A percentile compares a stretch with the other conserved stretches of the same genome.
These are phyloP conservation scores for Tragelaphus imberbis DNA, from an alignment of 2,113 vertebrate genomes.

Conservation along the genomic window DNA sequence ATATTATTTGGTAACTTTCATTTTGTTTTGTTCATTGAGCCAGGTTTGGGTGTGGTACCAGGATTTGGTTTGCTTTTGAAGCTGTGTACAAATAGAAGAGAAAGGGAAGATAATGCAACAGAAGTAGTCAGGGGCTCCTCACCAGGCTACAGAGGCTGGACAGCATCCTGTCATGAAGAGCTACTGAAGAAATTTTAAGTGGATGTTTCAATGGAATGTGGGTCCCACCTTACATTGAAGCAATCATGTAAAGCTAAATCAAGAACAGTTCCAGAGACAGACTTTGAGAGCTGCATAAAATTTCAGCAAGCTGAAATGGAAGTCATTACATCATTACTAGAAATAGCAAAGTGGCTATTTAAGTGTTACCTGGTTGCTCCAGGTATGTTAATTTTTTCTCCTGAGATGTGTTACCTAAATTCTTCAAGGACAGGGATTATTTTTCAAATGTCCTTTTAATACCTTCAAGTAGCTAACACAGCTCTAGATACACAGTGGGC, in stretches of 20 bases:
- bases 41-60: not conserved
- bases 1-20: not conserved
- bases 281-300: not conserved
- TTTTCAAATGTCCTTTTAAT: conserved; percentile 34
- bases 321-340: not conserved
- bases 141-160: not conserved
- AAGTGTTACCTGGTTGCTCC: not conserved
- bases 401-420: conserved; percentile 3
- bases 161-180: not conserved
- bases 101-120: not conserved
- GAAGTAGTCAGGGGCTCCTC: not conserved
- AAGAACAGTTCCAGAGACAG: conserved; percentile 4
- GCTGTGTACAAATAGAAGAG: not conserved
- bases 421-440: conserved; percentile 32
- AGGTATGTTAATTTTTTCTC: not conserved
- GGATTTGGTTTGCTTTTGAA: not conserved
- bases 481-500: not conserved
- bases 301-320: not conserved
- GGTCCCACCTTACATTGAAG: not conserved
- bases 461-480: not conserved
- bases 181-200: not conserved
- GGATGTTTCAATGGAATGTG: not conserved
- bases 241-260: not conserved
- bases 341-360: not conserved
- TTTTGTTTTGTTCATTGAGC: not conserved